Evolutionary conservation across 2,113 vertebrate genomes (phyloP).

Genomic region (Campylomormyrus numenius): DNA sequence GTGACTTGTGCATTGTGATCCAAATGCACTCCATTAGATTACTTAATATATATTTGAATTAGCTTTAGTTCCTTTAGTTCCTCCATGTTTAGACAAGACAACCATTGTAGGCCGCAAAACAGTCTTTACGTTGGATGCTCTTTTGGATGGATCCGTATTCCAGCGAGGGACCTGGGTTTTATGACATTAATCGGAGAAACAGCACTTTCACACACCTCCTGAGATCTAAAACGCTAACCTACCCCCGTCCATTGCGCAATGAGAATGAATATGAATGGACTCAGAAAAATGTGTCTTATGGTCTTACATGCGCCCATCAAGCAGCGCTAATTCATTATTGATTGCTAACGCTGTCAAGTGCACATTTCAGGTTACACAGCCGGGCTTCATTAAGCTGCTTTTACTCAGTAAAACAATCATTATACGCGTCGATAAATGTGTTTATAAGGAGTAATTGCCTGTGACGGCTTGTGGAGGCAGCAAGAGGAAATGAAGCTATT

Average conservation of each 20-base stretch:
- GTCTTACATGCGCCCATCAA: background rate
- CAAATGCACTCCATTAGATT: background rate
- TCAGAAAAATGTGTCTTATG: background rate
- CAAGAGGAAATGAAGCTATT: background rate
- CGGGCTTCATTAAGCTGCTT: background rate
- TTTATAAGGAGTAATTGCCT: background rate
- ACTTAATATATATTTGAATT: background rate
- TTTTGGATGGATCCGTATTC: background rate
- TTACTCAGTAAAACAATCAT: slow-evolving; percentile 6
- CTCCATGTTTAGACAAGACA: background rate
- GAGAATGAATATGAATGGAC: background rate
- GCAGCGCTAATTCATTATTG: background rate
- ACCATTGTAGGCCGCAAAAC: background rate
- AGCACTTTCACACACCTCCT: background rate
- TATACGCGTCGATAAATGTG: background rate
- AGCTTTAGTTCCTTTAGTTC: background rate
- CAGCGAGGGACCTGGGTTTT: background rate
- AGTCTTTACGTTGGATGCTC: background rate
- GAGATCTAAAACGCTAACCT: background rate
- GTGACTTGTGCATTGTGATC: background rate
- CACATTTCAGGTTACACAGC: background rate
- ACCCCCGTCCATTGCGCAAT: background rate
- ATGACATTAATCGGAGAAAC: background rate
- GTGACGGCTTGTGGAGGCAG: background rate
- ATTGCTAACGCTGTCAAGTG: background rate